phyloP scores from a whole-genome alignment of 2,113 vertebrate genomes.

The Taxidea taxus region DNA sequence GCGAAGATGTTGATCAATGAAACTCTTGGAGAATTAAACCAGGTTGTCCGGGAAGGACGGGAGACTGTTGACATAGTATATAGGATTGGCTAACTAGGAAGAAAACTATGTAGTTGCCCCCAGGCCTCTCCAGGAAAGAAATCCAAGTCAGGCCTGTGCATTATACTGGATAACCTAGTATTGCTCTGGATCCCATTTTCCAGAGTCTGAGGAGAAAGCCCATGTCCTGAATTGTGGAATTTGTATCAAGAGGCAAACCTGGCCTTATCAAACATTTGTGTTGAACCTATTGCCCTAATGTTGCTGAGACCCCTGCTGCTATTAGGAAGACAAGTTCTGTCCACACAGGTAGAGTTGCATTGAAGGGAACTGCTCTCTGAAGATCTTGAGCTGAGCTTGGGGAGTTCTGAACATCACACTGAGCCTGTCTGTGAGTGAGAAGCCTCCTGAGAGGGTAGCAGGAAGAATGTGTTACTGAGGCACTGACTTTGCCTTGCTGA shows the following conservation, averaged over 20 bases:
- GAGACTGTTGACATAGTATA: not conserved
- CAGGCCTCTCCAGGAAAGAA: not conserved
- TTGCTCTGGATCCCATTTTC: not conserved
- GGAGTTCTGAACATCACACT: not conserved
- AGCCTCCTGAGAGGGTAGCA: not conserved
- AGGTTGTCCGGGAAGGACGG: conserved; percentile 3
- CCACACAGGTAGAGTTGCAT: not conserved
- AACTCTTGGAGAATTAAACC: conserved; percentile 5
- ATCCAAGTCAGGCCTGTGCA: not conserved
- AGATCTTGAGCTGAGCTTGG: not conserved
- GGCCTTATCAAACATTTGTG: not conserved
- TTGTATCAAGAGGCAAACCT: conserved; percentile 4
- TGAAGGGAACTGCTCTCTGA: not conserved
- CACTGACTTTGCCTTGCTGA: not conserved
- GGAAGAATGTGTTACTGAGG: not conserved
- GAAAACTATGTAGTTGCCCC: not conserved
- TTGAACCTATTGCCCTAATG: not conserved
- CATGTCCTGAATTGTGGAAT: conserved; percentile 1
- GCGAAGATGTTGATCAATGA: not conserved
- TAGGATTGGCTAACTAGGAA: not conserved
- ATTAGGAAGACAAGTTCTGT: not conserved
- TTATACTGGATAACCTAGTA: not conserved
- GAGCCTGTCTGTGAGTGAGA: not conserved
- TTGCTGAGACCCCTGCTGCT: not conserved
- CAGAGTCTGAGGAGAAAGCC: not conserved